These are phyloP conservation scores for Anthopleura sola DNA, from an alignment of 64 coral and sea anemone species.

Conservation along the genomic window DNA sequence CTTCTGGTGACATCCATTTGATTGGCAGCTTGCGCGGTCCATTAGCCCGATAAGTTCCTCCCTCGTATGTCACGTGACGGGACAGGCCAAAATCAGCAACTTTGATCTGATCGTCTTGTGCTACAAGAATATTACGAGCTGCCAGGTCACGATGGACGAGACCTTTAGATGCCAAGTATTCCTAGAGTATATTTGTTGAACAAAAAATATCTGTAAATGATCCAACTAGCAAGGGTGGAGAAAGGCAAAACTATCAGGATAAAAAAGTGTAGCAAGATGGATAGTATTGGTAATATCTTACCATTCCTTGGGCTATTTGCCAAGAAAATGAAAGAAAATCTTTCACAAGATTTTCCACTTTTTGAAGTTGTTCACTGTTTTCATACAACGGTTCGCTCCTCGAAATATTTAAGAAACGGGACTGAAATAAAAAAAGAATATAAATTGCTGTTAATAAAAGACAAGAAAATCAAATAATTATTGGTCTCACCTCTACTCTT, in stretches of 20 bases:
- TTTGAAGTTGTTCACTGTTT: not conserved
- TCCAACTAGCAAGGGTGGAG: no score
- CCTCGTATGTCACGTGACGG: not conserved
- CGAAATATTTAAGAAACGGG: not conserved
- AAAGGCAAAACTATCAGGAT: no score
- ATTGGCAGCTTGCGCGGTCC: constrained; percentile 9
- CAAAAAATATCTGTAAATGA: not conserved
- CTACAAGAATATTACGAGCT: constrained; percentile 15
- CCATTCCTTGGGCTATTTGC: constrained; percentile 28
- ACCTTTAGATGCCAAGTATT: constrained; percentile 11
- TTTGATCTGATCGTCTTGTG: not conserved
- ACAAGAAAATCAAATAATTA: no score
- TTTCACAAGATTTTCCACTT: not conserved
- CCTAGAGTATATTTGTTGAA: no score
- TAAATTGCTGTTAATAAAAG: no score
- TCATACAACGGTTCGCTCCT: not conserved
- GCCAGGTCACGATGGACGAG: constrained; percentile 25
- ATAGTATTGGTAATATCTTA: no score
- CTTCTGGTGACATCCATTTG: constrained; percentile 32
- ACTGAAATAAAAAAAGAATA: not conserved
- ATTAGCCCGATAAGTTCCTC: not conserved
- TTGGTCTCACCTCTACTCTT: constrained; percentile 47
- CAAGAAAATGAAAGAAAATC: constrained; percentile 12
- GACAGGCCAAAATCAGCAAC: constrained; percentile 27
- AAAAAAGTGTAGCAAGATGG: no score